Percentiles rank a stretch among this genome's conserved stretches.
Conservation (phyloP, 2,797 vertebrate species). For the Ambastaia sidthimunki region DNA sequence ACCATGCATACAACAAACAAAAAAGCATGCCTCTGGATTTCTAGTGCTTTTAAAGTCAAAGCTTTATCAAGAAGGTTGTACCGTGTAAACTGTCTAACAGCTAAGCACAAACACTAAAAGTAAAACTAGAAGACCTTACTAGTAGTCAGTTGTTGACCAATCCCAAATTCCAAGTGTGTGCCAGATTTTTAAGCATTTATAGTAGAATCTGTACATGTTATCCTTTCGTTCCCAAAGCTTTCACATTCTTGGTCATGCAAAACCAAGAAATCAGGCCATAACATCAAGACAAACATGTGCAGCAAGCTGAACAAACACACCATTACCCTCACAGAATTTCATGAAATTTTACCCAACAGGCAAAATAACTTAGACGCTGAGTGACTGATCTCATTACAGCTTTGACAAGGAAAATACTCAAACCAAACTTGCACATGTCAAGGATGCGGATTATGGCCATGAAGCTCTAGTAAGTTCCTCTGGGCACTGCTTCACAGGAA, state of each 20-base stretch:
- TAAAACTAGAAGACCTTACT: background rate
- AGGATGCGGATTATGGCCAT: background rate
- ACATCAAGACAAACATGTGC: background rate
- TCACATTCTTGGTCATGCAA: background rate
- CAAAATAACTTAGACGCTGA: background rate
- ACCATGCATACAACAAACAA: background rate
- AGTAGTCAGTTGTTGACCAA: background rate
- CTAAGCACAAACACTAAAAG: background rate
- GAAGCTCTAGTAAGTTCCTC: background rate
- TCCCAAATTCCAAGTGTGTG: background rate
- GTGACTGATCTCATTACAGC: background rate
- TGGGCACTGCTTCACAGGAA: background rate
- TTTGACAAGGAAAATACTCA: background rate
- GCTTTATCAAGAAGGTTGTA: no score
- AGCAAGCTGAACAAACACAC: background rate
- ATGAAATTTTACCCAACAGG: background rate
- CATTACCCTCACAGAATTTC: background rate
- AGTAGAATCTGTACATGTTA: background rate
- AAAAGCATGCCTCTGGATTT: no score
- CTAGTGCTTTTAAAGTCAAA: no score
- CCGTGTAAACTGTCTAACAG: background rate
- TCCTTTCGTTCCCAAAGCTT: background rate
- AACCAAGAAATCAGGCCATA: background rate
- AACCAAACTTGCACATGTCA: background rate
- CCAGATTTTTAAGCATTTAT: no score